Conservation (phyloP, 2,888 invertebrate genomes). For the Thymelicus acteon region DNA sequence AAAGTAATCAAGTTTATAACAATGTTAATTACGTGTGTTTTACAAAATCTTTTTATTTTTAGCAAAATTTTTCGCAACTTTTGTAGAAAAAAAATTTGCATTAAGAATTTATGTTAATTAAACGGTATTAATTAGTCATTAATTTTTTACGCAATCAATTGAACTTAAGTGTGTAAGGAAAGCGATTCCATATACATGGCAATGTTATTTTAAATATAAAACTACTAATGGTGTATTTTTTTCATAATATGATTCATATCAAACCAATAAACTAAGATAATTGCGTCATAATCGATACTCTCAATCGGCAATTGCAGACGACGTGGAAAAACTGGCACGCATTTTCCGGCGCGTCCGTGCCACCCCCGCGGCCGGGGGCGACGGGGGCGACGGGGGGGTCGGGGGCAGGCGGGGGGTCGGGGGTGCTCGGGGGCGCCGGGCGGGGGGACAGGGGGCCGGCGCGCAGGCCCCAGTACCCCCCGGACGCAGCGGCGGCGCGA, state of each 20-base stretch:
- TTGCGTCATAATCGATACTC: constrained; percentile 62
- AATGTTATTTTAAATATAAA: no score
- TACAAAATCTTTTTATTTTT: no score
- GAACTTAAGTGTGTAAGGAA: no score
- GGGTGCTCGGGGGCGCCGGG: constrained; percentile 52
- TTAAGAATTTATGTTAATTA: no score
- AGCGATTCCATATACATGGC: no score
- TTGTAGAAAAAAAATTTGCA: no score
- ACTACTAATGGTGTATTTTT: no score
- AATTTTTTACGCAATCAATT: no score
- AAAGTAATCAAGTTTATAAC: no score
- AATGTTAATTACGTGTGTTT: no score
- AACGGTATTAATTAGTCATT: no score
- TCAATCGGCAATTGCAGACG: constrained; percentile 64
- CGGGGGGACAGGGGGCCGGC: constrained; percentile 53
- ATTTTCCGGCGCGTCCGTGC: constrained; percentile 70
- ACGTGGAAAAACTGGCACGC: constrained; percentile 77
- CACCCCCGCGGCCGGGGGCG: constrained; percentile 54
- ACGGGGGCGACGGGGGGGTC: constrained; percentile 50
- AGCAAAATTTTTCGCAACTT: no score
- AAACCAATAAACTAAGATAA: constrained; percentile 40
- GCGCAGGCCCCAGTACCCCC: constrained; percentile 75
- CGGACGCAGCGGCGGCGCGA: constrained; percentile 81
- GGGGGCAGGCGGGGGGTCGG: constrained; percentile 50
- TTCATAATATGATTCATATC: not conserved